phyloP scores from a whole-genome alignment of 2,113 vertebrate genomes.

The Terrapene triunguis region DNA sequence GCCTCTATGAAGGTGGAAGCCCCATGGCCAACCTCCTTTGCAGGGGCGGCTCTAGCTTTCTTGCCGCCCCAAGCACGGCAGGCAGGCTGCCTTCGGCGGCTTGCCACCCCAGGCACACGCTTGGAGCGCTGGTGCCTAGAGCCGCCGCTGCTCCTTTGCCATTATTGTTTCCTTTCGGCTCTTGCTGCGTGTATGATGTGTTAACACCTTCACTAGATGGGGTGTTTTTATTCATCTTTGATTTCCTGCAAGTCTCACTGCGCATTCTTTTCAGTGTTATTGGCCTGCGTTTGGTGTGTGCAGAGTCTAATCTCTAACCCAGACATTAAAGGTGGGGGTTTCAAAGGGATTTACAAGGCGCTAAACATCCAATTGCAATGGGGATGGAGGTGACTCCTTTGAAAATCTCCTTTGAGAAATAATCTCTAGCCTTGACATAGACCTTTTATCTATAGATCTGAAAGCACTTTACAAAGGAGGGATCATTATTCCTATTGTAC shows the following conservation, averaged over 20 bases:
- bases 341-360: too few species aligned
- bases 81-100: too few species aligned
- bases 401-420: background rate
- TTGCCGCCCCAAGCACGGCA: too few species aligned
- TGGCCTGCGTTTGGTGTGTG: too few species aligned
- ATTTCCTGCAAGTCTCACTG: background rate
- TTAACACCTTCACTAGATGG: background rate
- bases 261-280: background rate
- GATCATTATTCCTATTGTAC: background rate
- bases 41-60: too few species aligned
- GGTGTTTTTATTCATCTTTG: background rate
- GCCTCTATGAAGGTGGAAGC: too few species aligned
- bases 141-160: background rate
- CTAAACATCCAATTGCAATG: background rate
- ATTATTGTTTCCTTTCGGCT: background rate
- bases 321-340: too few species aligned
- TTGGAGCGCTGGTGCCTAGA: too few species aligned
- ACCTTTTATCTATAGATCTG: background rate
- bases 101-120: too few species aligned
- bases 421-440: background rate
- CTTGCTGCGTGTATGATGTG: background rate
- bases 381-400: slow-evolving; percentile 4
- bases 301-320: too few species aligned
- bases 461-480: background rate
- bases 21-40: background rate